A percentile compares a stretch with the other conserved stretches of the same genome.
These are phyloP conservation scores for Mallateleia sp. DNA, from an alignment of 2,888 invertebrate genomes.

Conservation along the genomic window DNA sequence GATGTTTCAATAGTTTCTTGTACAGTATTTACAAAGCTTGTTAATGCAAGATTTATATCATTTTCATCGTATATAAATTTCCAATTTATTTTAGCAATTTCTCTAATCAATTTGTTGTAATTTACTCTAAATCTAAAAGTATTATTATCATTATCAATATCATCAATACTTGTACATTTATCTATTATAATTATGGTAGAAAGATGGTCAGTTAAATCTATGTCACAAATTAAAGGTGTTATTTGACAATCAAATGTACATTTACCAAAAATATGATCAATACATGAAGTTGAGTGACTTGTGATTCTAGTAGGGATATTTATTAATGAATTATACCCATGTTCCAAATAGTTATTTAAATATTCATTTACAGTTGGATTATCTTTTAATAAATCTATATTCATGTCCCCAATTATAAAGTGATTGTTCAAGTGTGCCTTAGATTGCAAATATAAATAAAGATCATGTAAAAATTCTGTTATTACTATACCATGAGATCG, in stretches of 20 bases:
- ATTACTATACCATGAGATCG: neutral
- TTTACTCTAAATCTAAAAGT: too few species aligned
- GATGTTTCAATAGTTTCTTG: neutral
- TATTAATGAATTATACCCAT: neutral
- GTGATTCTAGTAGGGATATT: slow-evolving; percentile 14
- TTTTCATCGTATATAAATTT: neutral
- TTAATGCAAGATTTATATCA: neutral
- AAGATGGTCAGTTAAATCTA: slow-evolving; percentile 1
- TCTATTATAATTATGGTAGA: neutral
- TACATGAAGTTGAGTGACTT: neutral
- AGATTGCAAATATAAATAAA: neutral
- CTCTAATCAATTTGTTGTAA: neutral
- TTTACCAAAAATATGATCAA: slow-evolving; percentile 20
- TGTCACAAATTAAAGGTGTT: slow-evolving; percentile 2
- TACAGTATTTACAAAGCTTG: neutral
- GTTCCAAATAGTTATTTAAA: slow-evolving; percentile 11
- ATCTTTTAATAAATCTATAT: neutral
- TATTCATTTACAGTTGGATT: slow-evolving; percentile 7
- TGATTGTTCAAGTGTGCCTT: neutral
- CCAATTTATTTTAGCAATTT: neutral
- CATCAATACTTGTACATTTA: neutral
- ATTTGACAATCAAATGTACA: neutral
- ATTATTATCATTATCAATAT: too few species aligned
- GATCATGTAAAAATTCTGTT: neutral
- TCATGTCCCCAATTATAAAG: slow-evolving; percentile 8